Evolutionary conservation across 2,888 invertebrate species (phyloP), one percentile per base, ranked within the genome.

Genomic region (Synanthedon andrenaeformis): DNA sequence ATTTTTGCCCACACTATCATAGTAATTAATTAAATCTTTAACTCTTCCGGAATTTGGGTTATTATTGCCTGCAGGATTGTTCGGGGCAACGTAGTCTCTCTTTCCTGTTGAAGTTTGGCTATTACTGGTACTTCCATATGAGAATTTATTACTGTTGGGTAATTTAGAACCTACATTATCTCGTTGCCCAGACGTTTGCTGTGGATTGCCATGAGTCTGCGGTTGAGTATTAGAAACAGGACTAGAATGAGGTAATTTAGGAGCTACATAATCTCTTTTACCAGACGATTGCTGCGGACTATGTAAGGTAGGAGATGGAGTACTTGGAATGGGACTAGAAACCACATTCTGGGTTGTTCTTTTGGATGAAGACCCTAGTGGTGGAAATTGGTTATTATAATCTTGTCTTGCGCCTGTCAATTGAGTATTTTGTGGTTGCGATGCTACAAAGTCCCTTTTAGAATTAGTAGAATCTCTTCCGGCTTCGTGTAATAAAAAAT

Each of bases 401-500:
- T 62, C 59, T 42, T 57, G 54, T 50, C 14, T 51, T 35, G 11
- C 41, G 12, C 12, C n/a, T 14, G 51, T 10, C 6, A 35, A 5
- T 35, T 11, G 51, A 51, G n/a, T 51, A 41, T 41, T 51, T 41
- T 28, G 51, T 51, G 51, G 49, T 53, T 35, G 51, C 42, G 56
- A 48, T 8, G 54, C 52, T n/a, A 55, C 52, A 55, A 68, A 69
- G 53, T 71, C 65, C 53, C 63, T 55, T 64, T 79, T 79, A 42
- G 70, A 64, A 19, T 60, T 65, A 54, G 61, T 62, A 49, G 59
- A 54, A 51, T 64, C 59, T 6, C 58, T 62, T 48, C 77, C 77
- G 50, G 72, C 70, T 74, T 87, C 86, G 52, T 86, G 86, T 35
- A 74, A 57, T 63, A 87, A 69, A 56, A 87, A 87, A 57, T 87